These are phyloP conservation scores for Xanthia icteritia DNA, from an alignment of 2,888 invertebrate genomes.

Conservation along the genomic window DNA sequence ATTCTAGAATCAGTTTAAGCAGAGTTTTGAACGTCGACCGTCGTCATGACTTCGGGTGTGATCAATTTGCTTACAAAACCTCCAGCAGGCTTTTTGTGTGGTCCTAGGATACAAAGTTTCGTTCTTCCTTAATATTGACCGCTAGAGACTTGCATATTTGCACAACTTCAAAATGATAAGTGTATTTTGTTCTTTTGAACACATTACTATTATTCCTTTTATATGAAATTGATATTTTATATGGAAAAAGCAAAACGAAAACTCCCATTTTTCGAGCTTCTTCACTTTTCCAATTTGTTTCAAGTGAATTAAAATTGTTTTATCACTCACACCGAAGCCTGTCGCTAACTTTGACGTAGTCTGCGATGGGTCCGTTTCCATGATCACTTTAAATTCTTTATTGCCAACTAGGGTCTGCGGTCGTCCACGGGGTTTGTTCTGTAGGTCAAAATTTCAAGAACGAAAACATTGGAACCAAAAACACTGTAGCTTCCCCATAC, in stretches of 20 bases:
- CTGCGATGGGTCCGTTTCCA: not conserved
- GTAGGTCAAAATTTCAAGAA: no score
- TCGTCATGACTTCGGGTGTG: not conserved
- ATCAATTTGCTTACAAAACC: not conserved
- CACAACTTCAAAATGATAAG: not conserved
- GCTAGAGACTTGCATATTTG: not conserved
- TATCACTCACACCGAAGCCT: not conserved
- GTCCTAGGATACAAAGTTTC: no score
- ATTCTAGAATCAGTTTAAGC: no score
- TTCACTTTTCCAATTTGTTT: not conserved
- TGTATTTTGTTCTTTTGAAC: not conserved
- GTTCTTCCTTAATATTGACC: not conserved
- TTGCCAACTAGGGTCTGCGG: no score
- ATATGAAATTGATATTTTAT: no score
- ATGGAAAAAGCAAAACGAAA: no score
- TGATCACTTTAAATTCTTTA: not conserved
- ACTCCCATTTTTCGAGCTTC: not conserved
- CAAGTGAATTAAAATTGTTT: not conserved
- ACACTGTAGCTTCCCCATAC: no score
- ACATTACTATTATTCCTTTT: not conserved
- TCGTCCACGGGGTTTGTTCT: no score
- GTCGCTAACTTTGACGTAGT: not conserved
- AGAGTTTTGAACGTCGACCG: not conserved
- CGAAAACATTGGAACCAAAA: no score
- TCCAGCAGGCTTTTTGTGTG: not conserved